Evolutionary conservation across 2,888 invertebrate species (phyloP).

Genomic region (Mayetiola destructor): DNA sequence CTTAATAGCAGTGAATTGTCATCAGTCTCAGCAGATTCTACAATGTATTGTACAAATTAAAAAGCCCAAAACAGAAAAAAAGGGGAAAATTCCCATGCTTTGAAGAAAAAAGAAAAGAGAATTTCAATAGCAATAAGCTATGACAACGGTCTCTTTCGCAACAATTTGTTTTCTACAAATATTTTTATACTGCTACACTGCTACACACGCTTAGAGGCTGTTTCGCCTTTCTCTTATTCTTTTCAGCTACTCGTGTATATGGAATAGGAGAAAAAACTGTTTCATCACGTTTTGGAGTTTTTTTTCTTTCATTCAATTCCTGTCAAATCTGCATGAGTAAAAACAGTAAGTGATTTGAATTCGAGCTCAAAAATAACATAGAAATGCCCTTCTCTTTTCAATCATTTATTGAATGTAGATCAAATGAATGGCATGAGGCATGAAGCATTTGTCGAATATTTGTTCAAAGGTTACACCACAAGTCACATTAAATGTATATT

Average conservation of each 20-base stretch:
- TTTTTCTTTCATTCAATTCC: not conserved
- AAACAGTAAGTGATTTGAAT: too few relatives aligned
- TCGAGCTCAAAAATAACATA: too few relatives aligned
- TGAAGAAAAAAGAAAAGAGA: not conserved
- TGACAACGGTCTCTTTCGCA: too few relatives aligned
- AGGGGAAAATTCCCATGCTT: not conserved
- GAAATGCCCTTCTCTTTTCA: not conserved
- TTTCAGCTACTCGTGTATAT: not conserved
- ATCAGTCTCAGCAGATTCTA: not conserved
- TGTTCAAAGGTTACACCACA: too few relatives aligned
- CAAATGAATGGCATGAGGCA: too few relatives aligned
- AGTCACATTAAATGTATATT: too few relatives aligned
- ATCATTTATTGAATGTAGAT: too few relatives aligned
- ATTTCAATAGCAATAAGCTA: too few relatives aligned
- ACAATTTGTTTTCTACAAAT: too few relatives aligned
- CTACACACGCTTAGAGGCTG: not conserved
- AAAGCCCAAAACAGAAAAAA: not conserved
- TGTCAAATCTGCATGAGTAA: not conserved
- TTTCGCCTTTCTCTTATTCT: slow-evolving; percentile 5
- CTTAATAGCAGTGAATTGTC: not conserved
- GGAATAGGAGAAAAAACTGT: not conserved
- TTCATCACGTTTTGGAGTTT: not conserved
- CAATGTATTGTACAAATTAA: not conserved
- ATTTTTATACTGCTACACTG: not conserved
- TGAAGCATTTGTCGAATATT: too few relatives aligned